Evolutionary conservation across 2,888 invertebrate species (phyloP).

Genomic region (Sminthurinus aureus): DNA sequence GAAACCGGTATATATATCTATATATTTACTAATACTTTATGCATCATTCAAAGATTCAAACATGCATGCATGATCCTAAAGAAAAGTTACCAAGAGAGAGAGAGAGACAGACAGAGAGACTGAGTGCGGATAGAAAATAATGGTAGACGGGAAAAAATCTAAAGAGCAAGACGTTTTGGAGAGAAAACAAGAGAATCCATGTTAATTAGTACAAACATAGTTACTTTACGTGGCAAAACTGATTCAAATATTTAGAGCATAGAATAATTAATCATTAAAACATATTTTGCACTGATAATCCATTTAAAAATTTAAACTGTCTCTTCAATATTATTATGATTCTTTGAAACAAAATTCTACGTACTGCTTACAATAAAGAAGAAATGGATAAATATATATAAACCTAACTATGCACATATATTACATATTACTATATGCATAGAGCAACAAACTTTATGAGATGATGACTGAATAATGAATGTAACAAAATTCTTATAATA

Average conservation of each 20-base stretch:
- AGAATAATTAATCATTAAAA: too few species aligned
- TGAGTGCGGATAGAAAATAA: not conserved
- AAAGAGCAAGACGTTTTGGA: not conserved
- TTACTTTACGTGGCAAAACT: not conserved
- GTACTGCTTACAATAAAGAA: too few species aligned
- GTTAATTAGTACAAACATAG: conserved; percentile 19
- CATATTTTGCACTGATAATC: too few species aligned
- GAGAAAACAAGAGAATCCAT: not conserved
- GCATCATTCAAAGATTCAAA: too few species aligned
- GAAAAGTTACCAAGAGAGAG: not conserved
- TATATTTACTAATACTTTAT: too few species aligned
- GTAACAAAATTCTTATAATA: not conserved
- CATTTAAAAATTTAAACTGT: too few species aligned
- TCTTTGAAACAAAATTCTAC: not conserved
- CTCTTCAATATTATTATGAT: too few species aligned
- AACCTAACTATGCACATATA: too few species aligned
- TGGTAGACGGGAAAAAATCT: not conserved
- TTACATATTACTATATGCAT: not conserved
- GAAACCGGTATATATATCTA: too few species aligned
- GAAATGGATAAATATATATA: not conserved
- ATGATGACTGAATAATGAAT: too few species aligned
- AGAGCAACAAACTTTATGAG: not conserved
- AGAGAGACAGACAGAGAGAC: not conserved
- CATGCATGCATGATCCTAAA: not conserved
- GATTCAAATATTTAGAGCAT: not conserved